phyloP scores from a whole-genome alignment of 2,888 invertebrate genomes.

The Rhyacophila evoluta region DNA sequence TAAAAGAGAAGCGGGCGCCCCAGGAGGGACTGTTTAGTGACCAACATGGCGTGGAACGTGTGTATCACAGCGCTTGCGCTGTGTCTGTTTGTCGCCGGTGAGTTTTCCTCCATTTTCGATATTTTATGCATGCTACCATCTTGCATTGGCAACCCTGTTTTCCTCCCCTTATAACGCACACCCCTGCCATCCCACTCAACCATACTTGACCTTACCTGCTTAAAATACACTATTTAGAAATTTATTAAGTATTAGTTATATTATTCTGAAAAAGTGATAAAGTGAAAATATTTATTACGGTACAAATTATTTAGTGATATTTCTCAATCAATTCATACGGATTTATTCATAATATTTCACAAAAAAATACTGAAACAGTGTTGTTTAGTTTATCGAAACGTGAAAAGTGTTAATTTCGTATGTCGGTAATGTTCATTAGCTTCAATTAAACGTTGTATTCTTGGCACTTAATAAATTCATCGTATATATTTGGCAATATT shows the following conservation, averaged over 20 bases:
- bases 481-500: not conserved
- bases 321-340: too few relatives aligned
- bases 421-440: not conserved
- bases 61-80: slow-evolving; percentile 71
- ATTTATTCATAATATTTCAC: not conserved
- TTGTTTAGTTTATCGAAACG: not conserved
- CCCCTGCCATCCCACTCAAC: not conserved
- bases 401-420: not conserved
- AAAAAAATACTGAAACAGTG: not conserved
- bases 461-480: not conserved
- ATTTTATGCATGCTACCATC: slow-evolving; percentile 42
- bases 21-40: slow-evolving; percentile 72
- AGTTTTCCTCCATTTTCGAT: slow-evolving; percentile 59
- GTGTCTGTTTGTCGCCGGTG: slow-evolving; percentile 71
- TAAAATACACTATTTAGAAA: not conserved
- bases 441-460: not conserved
- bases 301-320: not conserved
- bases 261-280: not conserved
- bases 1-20: slow-evolving; percentile 68
- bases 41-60: slow-evolving; percentile 72
- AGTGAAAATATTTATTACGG: not conserved
- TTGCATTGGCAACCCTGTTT: slow-evolving; percentile 34
- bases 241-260: not conserved
- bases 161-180: slow-evolving; percentile 17
- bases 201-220: not conserved